Conservation (phyloP, 2,113 vertebrate species). For the Ictalurus punctatus region DNA sequence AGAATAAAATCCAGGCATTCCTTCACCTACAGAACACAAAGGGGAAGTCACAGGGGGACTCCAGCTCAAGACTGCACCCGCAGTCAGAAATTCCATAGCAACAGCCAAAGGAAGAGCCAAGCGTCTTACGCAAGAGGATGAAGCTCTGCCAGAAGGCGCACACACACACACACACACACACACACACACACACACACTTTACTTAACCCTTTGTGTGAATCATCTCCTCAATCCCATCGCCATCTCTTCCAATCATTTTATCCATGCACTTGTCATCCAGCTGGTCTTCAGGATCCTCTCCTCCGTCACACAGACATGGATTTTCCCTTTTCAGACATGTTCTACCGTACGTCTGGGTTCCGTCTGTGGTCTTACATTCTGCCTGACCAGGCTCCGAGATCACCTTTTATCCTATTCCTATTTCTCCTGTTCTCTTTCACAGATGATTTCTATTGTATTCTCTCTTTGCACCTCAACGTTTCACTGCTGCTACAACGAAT, state of each 20-base stretch:
- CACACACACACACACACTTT: neutral
- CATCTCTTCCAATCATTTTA: neutral
- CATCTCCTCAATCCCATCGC: neutral
- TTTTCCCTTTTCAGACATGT: neutral
- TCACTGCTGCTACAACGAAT: neutral
- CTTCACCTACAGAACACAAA: neutral
- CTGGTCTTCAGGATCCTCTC: neutral
- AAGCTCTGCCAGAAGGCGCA: conserved; percentile 67
- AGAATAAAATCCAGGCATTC: neutral
- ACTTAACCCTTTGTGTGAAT: neutral
- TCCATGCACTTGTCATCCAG: neutral
- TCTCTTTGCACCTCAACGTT: neutral
- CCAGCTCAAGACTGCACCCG: conserved; percentile 49
- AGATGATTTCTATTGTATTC: neutral
- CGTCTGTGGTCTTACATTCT: neutral
- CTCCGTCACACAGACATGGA: neutral
- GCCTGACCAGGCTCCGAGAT: neutral
- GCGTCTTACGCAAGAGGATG: conserved; percentile 81
- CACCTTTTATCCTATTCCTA: too few relatives aligned
- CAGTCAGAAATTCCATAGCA: conserved; percentile 84
- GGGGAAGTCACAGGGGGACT: conserved; percentile 32
- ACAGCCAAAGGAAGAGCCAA: conserved; percentile 74
- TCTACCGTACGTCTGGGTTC: neutral
- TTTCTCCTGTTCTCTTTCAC: neutral
- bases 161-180: conserved; percentile 18